These are phyloP conservation scores for Triops longicaudatus DNA, from an alignment of 1,140 invertebrate genomes.

Conservation along the genomic window DNA sequence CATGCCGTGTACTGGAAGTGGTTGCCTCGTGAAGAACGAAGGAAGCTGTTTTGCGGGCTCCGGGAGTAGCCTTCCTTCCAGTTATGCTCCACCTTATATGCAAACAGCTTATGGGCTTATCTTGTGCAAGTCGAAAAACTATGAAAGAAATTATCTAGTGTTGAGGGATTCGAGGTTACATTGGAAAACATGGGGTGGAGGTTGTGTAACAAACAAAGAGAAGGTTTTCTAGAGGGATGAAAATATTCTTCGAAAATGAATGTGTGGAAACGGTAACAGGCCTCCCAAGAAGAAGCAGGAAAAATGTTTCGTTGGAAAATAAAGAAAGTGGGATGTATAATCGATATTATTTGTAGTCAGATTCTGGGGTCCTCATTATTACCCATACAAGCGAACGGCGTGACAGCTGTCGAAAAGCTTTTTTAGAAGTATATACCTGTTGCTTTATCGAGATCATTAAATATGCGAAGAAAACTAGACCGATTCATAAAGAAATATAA, in stretches of 20 bases:
- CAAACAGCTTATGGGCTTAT: too few relatives aligned
- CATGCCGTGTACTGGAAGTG: not conserved
- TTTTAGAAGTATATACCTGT: conserved; percentile 7
- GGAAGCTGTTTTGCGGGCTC: not conserved
- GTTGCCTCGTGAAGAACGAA: not conserved
- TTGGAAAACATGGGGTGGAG: too few relatives aligned
- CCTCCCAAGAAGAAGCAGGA: not conserved
- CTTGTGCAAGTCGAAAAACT: too few relatives aligned
- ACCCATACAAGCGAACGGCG: conserved; percentile 5
- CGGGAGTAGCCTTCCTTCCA: too few relatives aligned
- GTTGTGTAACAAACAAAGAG: too few relatives aligned
- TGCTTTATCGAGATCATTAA: not conserved
- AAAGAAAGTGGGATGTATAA: conserved; percentile 1
- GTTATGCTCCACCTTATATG: too few relatives aligned
- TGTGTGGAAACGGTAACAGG: too few relatives aligned
- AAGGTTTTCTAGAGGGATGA: too few relatives aligned
- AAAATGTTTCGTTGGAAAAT: not conserved
- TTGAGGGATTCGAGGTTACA: too few relatives aligned
- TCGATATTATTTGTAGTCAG: not conserved
- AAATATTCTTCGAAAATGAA: too few relatives aligned
- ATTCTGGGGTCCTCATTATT: not conserved
- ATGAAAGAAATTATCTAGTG: too few relatives aligned
- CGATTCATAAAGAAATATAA: not conserved
- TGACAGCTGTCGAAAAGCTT: not conserved
- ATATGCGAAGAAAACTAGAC: not conserved